Conservation (phyloP, 2,888 invertebrate species). For the Bombylius major region DNA sequence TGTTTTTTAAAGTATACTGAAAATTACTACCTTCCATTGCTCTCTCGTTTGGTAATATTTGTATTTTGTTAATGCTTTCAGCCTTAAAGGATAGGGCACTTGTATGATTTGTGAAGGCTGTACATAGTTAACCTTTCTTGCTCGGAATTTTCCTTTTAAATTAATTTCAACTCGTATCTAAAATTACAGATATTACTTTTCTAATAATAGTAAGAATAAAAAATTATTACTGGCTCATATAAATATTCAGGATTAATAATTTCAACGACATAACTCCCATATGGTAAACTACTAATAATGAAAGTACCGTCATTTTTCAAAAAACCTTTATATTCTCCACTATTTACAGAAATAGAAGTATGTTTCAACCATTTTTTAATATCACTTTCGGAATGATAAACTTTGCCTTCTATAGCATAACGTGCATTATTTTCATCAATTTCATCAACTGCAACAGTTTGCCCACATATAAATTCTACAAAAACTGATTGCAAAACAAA, state of each 20-base stretch:
- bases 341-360: slow-evolving; percentile 71
- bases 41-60: slow-evolving; percentile 88
- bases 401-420: slow-evolving; percentile 69
- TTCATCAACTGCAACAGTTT: slow-evolving; percentile 21
- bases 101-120: slow-evolving; percentile 84
- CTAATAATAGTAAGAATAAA: neutral
- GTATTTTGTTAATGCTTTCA: slow-evolving; percentile 69
- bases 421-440: slow-evolving; percentile 40
- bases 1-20: neutral
- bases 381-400: slow-evolving; percentile 54
- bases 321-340: slow-evolving; percentile 79
- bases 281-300: slow-evolving; percentile 71
- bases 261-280: slow-evolving; percentile 91
- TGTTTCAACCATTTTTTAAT: slow-evolving; percentile 58
- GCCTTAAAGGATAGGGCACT: slow-evolving; percentile 82
- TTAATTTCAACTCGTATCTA: slow-evolving; percentile 81
- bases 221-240: slow-evolving; percentile 65
- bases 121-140: slow-evolving; percentile 85
- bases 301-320: slow-evolving; percentile 87
- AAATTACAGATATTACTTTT: neutral
- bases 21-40: slow-evolving; percentile 63
- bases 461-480: no score
- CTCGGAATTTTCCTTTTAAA: slow-evolving; percentile 91
- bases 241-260: slow-evolving; percentile 79
- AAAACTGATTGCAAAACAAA: no score